Conservation (phyloP, 2,797 vertebrate genomes). For the Girardinus metallicus region DNA sequence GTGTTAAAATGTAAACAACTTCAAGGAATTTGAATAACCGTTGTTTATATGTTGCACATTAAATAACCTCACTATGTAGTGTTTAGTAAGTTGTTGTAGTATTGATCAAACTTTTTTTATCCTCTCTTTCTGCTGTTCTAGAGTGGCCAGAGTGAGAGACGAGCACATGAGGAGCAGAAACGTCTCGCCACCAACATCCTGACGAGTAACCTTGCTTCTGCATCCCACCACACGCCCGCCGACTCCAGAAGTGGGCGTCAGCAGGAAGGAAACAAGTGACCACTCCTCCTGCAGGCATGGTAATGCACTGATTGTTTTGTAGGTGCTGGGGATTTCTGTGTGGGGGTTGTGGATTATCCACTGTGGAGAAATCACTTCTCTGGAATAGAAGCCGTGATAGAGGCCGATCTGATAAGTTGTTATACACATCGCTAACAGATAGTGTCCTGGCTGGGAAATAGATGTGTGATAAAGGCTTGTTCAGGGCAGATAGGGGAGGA, state of each 20-base stretch:
- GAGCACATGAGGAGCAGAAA: conserved; percentile 74
- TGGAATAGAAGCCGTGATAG: conserved; percentile 21
- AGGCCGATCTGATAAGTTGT: conserved; percentile 63
- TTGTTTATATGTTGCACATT: neutral
- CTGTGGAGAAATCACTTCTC: conserved; percentile 21
- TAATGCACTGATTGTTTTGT: conserved; percentile 46
- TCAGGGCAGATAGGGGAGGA: conserved; percentile 15
- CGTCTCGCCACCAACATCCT: conserved; percentile 60
- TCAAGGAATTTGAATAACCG: neutral
- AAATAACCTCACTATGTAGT: too few species aligned
- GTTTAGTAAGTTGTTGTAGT: neutral
- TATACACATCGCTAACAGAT: conserved; percentile 39
- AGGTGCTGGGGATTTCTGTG: conserved; percentile 5
- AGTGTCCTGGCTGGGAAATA: conserved; percentile 28
- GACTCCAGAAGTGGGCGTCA: conserved; percentile 55
- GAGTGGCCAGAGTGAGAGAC: conserved; percentile 51
- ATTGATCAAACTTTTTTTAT: conserved; percentile 20
- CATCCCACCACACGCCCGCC: conserved; percentile 34
- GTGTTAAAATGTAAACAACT: neutral
- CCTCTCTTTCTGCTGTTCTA: conserved; percentile 18
- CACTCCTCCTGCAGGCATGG: conserved; percentile 74
- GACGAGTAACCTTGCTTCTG: conserved; percentile 61
- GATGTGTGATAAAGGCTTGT: conserved; percentile 47
- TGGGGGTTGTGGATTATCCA: conserved; percentile 19
- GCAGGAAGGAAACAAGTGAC: conserved; percentile 64